phyloP scores from a whole-genome alignment of 2,888 invertebrate genomes.

The Spilosoma lubricipeda region DNA sequence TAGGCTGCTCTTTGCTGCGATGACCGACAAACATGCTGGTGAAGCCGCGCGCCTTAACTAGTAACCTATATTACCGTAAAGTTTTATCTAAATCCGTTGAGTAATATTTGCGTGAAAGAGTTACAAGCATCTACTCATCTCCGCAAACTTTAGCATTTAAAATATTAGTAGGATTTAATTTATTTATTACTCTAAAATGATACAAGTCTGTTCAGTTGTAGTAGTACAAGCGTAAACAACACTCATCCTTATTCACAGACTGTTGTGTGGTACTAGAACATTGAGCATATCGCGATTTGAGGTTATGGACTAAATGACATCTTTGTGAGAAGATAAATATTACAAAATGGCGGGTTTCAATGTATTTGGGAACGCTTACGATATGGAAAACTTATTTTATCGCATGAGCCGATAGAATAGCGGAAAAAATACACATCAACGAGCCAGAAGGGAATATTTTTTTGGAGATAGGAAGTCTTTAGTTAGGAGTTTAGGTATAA shows the following conservation, averaged over 20 bases:
- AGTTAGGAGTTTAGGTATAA: neutral
- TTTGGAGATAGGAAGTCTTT: neutral
- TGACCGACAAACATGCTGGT: too few relatives aligned
- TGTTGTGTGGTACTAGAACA: conserved; percentile 10
- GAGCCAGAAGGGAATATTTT: conserved; percentile 2
- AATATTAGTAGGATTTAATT: too few relatives aligned
- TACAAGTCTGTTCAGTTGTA: too few relatives aligned
- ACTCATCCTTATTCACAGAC: neutral
- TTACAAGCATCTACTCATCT: too few relatives aligned
- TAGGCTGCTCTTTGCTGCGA: too few relatives aligned
- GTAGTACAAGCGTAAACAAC: neutral
- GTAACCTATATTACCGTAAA: too few relatives aligned
- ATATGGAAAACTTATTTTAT: conserved; percentile 30
- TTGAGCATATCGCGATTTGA: conserved; percentile 20
- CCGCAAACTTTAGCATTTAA: too few relatives aligned
- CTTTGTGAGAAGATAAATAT: conserved; percentile 40
- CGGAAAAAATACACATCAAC: conserved; percentile 11
- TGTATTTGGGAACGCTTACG: conserved; percentile 28
- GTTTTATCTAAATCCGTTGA: too few relatives aligned
- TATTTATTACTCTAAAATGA: too few relatives aligned
- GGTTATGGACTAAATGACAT: conserved; percentile 32
- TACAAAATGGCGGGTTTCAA: conserved; percentile 35
- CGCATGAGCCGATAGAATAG: neutral
- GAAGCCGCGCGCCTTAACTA: too few relatives aligned
- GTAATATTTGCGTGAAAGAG: too few relatives aligned